Percentiles rank a stretch among this genome's conserved stretches.
These are phyloP conservation scores for Tetragonisca angustula DNA, from an alignment of 2,888 invertebrate genomes.

Conservation along the genomic window DNA sequence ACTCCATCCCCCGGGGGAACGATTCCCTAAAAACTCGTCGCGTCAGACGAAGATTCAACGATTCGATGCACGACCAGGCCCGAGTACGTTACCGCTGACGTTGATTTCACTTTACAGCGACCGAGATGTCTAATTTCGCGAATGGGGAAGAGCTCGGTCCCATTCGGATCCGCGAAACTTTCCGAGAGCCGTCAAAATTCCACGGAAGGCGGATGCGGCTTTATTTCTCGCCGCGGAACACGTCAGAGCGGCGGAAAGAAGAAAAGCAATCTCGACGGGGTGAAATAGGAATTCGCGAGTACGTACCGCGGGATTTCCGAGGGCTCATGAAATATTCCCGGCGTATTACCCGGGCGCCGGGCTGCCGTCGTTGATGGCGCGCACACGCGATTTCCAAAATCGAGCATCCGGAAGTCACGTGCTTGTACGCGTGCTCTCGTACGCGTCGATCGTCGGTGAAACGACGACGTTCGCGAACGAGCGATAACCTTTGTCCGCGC, in stretches of 20 bases:
- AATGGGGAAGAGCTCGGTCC: background rate
- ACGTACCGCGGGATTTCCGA: slow-evolving; percentile 22
- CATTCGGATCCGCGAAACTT: background rate
- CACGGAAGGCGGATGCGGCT: background rate
- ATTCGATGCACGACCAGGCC: background rate
- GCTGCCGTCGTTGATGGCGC: background rate
- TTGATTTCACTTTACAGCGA: background rate
- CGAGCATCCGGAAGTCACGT: background rate
- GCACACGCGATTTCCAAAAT: background rate
- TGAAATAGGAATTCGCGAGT: slow-evolving; percentile 48
- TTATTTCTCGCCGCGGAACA: slow-evolving; percentile 11
- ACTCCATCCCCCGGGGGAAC: background rate
- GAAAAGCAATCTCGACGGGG: slow-evolving; percentile 33
- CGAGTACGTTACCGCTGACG: background rate
- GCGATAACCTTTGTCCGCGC: slow-evolving; percentile 6
- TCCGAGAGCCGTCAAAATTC: slow-evolving; percentile 6
- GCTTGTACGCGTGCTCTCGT: background rate
- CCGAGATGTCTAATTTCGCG: background rate
- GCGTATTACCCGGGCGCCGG: background rate
- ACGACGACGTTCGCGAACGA: background rate
- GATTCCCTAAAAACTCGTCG: background rate
- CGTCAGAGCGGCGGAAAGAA: slow-evolving; percentile 1
- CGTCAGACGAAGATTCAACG: background rate
- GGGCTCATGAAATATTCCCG: slow-evolving; percentile 28
- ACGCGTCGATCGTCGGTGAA: slow-evolving; percentile 11